Percentiles rank a stretch among this genome's conserved stretches.
Evolutionary conservation across 1,140 invertebrate genomes (phyloP).

Genomic region (Bombus huntii): DNA sequence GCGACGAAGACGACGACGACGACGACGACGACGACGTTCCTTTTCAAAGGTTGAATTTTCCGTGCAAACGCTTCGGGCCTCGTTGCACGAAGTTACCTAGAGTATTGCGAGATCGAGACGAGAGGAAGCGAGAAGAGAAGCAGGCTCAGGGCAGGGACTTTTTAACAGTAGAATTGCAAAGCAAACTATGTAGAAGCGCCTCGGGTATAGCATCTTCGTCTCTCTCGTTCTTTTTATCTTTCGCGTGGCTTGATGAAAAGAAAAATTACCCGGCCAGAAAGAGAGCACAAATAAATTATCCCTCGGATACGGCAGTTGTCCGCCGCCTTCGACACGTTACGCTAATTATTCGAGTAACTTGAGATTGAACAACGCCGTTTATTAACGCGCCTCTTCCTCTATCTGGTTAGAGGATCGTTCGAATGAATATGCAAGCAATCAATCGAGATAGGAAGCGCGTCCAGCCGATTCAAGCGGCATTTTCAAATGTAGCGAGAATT

Average conservation of each 20-base stretch:
- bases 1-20: background rate
- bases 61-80: constrained; percentile 50
- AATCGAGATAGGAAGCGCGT: background rate
- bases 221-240: background rate
- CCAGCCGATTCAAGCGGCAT: background rate
- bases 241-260: constrained; percentile 3
- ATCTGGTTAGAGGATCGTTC: background rate
- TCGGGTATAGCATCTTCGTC: constrained; percentile 35
- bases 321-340: background rate
- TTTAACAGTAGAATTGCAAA: constrained; percentile 47
- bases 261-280: constrained; percentile 23
- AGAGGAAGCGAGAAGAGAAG: background rate
- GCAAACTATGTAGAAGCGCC: constrained; percentile 69
- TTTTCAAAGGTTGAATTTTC: constrained; percentile 49
- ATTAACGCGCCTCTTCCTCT: background rate
- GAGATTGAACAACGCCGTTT: background rate
- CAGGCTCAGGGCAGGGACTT: constrained; percentile 4
- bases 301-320: background rate
- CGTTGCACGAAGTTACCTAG: background rate
- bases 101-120: background rate
- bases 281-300: constrained; percentile 19
- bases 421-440: background rate
- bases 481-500: background rate
- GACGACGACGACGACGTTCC: background rate
- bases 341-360: background rate